A percentile compares a stretch with the other conserved stretches of the same genome.
phyloP scores from a whole-genome alignment of 2,888 invertebrate species.

The Pollenia griseotomentosa region DNA sequence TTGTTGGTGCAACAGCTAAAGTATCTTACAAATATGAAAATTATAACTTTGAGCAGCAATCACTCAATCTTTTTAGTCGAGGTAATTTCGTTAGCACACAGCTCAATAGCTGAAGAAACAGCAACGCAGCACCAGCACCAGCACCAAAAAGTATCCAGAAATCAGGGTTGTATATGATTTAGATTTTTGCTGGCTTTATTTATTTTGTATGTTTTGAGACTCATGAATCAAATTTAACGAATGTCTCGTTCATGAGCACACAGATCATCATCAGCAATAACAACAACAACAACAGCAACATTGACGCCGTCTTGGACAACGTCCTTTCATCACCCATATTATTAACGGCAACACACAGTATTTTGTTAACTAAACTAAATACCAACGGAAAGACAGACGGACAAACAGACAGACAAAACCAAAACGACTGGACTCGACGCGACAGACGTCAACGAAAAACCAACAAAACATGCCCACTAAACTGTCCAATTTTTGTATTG shows the following conservation, averaged over 20 bases:
- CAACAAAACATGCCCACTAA: conserved; percentile 76
- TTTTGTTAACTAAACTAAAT: conserved; percentile 70
- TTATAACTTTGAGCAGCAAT: conserved; percentile 84
- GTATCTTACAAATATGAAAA: conserved; percentile 83
- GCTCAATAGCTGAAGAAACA: conserved; percentile 53
- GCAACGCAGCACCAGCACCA: conserved; percentile 23
- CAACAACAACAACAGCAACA: conserved; percentile 24
- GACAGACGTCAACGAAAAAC: conserved; percentile 76
- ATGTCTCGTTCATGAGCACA: conserved; percentile 82
- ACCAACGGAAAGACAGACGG: conserved; percentile 36
- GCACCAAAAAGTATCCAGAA: background rate
- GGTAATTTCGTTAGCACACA: conserved; percentile 63
- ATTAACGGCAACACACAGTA: conserved; percentile 69
- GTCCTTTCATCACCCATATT: conserved; percentile 73
- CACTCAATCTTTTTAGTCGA: conserved; percentile 82
- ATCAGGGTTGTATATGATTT: conserved; percentile 19
- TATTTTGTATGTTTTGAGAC: conserved; percentile 70
- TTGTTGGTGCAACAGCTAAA: conserved; percentile 52
- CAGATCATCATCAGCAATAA: conserved; percentile 67
- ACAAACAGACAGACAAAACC: conserved; percentile 58
- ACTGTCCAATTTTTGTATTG: conserved; percentile 61
- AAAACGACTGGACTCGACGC: conserved; percentile 65
- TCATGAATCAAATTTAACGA: conserved; percentile 84
- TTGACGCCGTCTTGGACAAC: conserved; percentile 47
- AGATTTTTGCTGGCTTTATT: conserved; percentile 34